phyloP scores from a whole-genome alignment of 2,888 invertebrate genomes.

The Melipona bicolor region DNA sequence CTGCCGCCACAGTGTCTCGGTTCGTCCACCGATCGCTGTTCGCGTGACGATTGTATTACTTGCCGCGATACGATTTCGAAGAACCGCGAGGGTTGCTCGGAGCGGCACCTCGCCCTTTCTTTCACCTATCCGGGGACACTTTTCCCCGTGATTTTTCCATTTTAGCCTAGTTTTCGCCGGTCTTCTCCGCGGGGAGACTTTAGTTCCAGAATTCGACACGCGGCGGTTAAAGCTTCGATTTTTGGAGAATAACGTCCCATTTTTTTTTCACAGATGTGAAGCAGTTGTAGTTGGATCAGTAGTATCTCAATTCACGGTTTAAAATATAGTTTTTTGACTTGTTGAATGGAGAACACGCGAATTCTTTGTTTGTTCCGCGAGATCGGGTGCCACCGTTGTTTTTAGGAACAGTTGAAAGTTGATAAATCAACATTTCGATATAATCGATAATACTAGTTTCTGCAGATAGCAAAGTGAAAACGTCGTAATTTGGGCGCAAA shows the following conservation, averaged over 20 bases:
- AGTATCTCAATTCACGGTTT: too few species aligned
- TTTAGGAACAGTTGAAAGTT: not conserved
- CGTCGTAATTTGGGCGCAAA: not conserved
- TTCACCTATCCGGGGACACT: not conserved
- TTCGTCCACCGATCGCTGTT: constrained; percentile 38
- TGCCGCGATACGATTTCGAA: not conserved
- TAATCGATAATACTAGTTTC: not conserved
- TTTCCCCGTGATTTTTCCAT: not conserved
- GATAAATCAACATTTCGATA: not conserved
- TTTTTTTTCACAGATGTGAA: not conserved
- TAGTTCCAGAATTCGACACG: not conserved
- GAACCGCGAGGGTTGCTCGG: too few species aligned
- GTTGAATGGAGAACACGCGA: not conserved
- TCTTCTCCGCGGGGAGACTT: not conserved
- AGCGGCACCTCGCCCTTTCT: not conserved
- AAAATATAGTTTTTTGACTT: not conserved
- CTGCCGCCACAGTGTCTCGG: constrained; percentile 71
- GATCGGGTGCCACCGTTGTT: not conserved
- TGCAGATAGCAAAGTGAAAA: not conserved
- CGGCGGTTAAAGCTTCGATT: not conserved
- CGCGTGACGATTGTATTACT: not conserved
- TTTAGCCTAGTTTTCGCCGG: not conserved
- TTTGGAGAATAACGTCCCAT: not conserved
- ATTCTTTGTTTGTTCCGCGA: not conserved
- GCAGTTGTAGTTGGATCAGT: not conserved